phyloP scores from a whole-genome alignment of 2,113 vertebrate genomes.

The Loxodonta africana region DNA sequence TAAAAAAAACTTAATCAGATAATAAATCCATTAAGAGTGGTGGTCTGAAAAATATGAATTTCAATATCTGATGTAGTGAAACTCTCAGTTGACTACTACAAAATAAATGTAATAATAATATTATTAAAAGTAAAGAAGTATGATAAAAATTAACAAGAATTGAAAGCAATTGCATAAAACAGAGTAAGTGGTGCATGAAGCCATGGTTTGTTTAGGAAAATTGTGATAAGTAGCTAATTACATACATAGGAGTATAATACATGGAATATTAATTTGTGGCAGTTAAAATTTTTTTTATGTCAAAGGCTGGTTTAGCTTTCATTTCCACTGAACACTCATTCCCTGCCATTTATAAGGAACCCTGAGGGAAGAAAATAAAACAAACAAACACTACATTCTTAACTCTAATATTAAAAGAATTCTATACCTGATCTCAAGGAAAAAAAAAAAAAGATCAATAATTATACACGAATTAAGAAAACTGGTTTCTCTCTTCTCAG shows the following conservation, averaged over 20 bases:
- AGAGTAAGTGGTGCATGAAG: neutral
- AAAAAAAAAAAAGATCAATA: neutral
- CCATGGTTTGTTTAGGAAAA: neutral
- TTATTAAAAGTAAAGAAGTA: neutral
- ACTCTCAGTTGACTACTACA: neutral
- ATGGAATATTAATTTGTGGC: neutral
- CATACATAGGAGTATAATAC: neutral
- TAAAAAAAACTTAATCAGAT: constrained; percentile 44
- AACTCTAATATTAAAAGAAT: constrained; percentile 40
- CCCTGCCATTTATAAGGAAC: neutral
- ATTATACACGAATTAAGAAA: constrained; percentile 17
- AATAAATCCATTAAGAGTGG: constrained; percentile 48
- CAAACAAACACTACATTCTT: neutral
- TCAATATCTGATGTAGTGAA: constrained; percentile 18
- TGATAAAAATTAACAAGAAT: neutral
- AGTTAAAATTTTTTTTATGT: neutral
- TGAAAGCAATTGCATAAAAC: constrained; percentile 17
- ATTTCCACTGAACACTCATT: neutral
- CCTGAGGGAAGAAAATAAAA: neutral
- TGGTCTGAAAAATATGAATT: constrained; percentile 61
- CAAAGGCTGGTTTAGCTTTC: neutral
- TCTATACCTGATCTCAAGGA: neutral
- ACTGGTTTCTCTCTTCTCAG: neutral
- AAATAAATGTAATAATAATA: constrained; percentile 53
- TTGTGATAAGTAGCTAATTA: neutral